Conservation (phyloP, 1,140 invertebrate genomes). For the Caligus rogercresseyi region DNA sequence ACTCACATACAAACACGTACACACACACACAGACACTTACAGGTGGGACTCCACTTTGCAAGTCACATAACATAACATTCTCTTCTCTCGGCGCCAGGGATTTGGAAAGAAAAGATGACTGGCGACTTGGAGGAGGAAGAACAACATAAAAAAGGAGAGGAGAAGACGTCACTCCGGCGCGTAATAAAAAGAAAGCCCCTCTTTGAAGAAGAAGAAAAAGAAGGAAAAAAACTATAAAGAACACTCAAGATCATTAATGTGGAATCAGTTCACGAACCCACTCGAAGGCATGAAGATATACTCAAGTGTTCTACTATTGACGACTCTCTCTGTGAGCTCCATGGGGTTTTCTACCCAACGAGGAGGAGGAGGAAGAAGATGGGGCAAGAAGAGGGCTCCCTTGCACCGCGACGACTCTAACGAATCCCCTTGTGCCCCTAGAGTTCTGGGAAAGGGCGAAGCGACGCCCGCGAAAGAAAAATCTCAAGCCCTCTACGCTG, state of each 20-base stretch:
- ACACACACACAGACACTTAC: no score
- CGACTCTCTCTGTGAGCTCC: no score
- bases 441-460: constrained; percentile 11
- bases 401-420: not conserved
- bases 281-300: no score
- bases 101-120: not conserved
- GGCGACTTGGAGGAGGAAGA: no score
- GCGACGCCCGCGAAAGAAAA: not conserved
- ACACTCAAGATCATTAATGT: not conserved
- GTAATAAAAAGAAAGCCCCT: not conserved
- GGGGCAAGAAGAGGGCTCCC: not conserved
- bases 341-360: no score
- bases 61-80: no score
- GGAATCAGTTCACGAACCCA: no score
- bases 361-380: no score
- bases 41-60: no score
- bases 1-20: no score
- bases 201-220: not conserved
- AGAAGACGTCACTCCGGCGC: not conserved
- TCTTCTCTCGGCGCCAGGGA: not conserved
- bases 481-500: not conserved
- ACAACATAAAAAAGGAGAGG: no score
- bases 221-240: not conserved
- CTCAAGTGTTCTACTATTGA: no score
- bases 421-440: constrained; percentile 5